A percentile compares a stretch with the other conserved stretches of the same genome.
phyloP scores from a whole-genome alignment of 2,888 invertebrate species.

The Dryocosmus kuriphilus region DNA sequence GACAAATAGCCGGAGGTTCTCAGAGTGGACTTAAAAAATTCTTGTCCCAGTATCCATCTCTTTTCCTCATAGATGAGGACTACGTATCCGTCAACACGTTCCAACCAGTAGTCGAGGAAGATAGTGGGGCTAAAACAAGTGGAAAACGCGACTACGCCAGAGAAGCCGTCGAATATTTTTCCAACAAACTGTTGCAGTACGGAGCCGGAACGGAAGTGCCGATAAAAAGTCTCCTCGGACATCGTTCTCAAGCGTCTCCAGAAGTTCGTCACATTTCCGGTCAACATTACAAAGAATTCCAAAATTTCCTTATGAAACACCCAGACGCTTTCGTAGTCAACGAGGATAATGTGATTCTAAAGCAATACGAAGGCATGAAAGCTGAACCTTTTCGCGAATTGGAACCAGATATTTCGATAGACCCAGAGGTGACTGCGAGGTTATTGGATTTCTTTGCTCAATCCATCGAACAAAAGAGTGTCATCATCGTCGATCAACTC shows the following conservation, averaged over 20 bases:
- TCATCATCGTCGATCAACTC: slow-evolving; percentile 91
- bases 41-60: slow-evolving; percentile 95
- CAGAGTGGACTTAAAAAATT: slow-evolving; percentile 98
- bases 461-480: slow-evolving; percentile 89
- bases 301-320: slow-evolving; percentile 91
- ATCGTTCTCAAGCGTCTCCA: slow-evolving; percentile 96
- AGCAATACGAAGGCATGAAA: slow-evolving; percentile 84
- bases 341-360: slow-evolving; percentile 89
- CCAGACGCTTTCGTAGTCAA: slow-evolving; percentile 91
- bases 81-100: slow-evolving; percentile 92
- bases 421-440: slow-evolving; percentile 90
- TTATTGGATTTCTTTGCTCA: slow-evolving; percentile 90
- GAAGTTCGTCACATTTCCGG: slow-evolving; percentile 98
- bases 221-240: slow-evolving; percentile 96
- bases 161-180: slow-evolving; percentile 98
- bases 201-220: slow-evolving; percentile 98
- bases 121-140: slow-evolving; percentile 78
- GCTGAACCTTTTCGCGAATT: slow-evolving; percentile 84
- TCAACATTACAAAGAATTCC: slow-evolving; percentile 96
- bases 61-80: slow-evolving; percentile 97
- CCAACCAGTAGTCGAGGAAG: slow-evolving; percentile 83
- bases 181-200: slow-evolving; percentile 95
- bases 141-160: slow-evolving; percentile 93
- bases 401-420: slow-evolving; percentile 80
- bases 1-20: slow-evolving; percentile 96